Evolutionary conservation across 2,888 invertebrate genomes (phyloP).

Genomic region (Orchestes rusci): DNA sequence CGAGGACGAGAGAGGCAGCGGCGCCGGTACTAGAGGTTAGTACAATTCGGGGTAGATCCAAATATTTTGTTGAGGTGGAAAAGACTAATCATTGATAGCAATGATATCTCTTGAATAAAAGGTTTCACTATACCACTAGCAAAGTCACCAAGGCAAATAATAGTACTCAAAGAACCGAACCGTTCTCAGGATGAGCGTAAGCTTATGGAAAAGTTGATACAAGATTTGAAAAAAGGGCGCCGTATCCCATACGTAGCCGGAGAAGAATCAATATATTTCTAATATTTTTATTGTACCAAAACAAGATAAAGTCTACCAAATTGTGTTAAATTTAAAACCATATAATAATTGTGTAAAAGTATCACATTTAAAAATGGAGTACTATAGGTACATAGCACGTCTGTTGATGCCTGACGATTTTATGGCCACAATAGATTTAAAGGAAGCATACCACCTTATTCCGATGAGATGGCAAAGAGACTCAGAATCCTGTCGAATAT

Average conservation of each 20-base stretch:
- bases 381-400: no score
- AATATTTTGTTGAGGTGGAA: conserved; percentile 2
- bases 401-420: no score
- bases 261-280: conserved; percentile 16
- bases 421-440: conserved; percentile 18
- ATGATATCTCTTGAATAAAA: neutral
- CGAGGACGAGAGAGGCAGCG: no score
- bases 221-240: neutral
- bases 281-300: conserved; percentile 15
- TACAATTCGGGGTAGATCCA: neutral
- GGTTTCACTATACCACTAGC: conserved; percentile 9
- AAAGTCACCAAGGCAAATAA: conserved; percentile 2
- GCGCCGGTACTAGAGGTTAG: no score
- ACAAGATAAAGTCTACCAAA: neutral
- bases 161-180: neutral
- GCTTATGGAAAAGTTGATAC: conserved; percentile 5
- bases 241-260: no score
- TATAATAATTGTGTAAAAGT: conserved; percentile 23
- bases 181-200: conserved; percentile 1
- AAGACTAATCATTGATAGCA: neutral
- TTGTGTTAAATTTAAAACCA: conserved; percentile 16
- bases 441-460: conserved; percentile 24
- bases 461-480: conserved; percentile 16
- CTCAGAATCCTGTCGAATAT: conserved; percentile 1
- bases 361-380: conserved; percentile 30